phyloP scores from a whole-genome alignment of 2,113 vertebrate genomes.

The Sus scrofa region T2T-Sscrofa CM000812.6:210350001-210350500 shows the following conservation, averaged over 20 bases:
- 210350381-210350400: background rate
- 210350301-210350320: background rate
- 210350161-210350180: background rate
- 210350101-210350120: conserved; percentile 1
- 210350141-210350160: background rate
- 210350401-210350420: background rate
- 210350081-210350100: conserved; percentile 8
- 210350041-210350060: conserved; percentile 44
- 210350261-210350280: background rate
- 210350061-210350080: conserved; percentile 33
- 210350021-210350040: background rate
- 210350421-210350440: background rate
- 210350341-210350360: background rate
- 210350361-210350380: background rate
- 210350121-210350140: background rate
- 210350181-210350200: background rate
- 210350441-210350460: background rate
- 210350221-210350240: background rate
- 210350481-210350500: conserved; percentile 10
- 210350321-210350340: background rate
- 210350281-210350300: background rate
- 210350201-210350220: background rate
- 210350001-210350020: conserved; percentile 12
- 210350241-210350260: background rate
- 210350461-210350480: background rate